Evolutionary conservation across 2,888 invertebrate genomes (phyloP).

Genomic region (Sisyra nigra): DNA sequence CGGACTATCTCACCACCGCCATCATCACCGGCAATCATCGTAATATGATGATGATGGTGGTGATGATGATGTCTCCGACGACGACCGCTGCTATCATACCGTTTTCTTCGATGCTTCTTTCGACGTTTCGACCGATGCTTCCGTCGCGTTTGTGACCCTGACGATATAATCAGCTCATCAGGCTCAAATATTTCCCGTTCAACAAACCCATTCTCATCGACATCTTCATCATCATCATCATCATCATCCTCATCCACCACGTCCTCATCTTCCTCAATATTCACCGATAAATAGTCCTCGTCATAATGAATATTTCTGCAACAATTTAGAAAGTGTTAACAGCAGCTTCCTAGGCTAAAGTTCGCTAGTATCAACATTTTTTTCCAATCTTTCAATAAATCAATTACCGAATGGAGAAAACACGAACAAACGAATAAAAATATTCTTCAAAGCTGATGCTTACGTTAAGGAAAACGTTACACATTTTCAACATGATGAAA

Average conservation of each 20-base stretch:
- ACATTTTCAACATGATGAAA: too few species aligned
- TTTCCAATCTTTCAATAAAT: too few species aligned
- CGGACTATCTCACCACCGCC: slow-evolving; percentile 22
- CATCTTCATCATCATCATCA: slow-evolving; percentile 18
- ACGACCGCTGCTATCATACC: slow-evolving; percentile 22
- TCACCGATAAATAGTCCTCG: slow-evolving; percentile 33
- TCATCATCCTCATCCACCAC: slow-evolving; percentile 26
- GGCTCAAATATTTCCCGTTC: slow-evolving; percentile 1
- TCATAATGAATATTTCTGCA: slow-evolving; percentile 30
- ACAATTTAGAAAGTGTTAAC: slow-evolving; percentile 1
- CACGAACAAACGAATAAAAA: too few species aligned
- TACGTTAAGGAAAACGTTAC: too few species aligned
- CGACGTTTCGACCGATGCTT: slow-evolving; percentile 17
- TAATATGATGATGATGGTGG: slow-evolving; percentile 13
- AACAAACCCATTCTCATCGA: slow-evolving; percentile 14
- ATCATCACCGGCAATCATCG: slow-evolving; percentile 18
- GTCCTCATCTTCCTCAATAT: slow-evolving; percentile 26
- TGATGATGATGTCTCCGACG: slow-evolving; percentile 22
- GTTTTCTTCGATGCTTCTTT: slow-evolving; percentile 19
- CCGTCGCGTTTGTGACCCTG: slow-evolving; percentile 15
- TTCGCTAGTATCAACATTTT: too few species aligned
- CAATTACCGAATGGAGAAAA: too few species aligned
- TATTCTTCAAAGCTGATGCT: too few species aligned
- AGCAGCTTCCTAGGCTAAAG: too few species aligned
- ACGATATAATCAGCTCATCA: slow-evolving; percentile 12